Evolutionary conservation across 2,888 invertebrate genomes (phyloP), one percentile per base, ranked within the genome.

Genomic region (Microctonus aethiopoides): DNA sequence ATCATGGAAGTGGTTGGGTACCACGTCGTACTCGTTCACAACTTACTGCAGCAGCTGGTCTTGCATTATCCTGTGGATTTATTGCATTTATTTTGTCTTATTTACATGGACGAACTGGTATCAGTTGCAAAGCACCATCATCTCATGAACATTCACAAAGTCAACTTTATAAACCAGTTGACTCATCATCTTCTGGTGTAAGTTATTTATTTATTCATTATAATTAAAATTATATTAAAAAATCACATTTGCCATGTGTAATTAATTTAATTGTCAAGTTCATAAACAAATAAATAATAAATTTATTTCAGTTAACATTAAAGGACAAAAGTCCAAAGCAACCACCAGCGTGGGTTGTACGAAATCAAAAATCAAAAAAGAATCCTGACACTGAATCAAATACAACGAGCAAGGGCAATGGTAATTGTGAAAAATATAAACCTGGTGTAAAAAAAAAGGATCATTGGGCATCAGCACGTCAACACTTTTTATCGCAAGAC

Each of bases 11-110:
- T 89, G 85, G 86, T 56, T 92, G 91, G 92, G 92, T 93, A 78
- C 91, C 93, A 75, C 91, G 90, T 84, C 91, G 92, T 87, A 92
- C 92, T 77, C 91, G 91, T 84, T 92, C 92, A 78, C 93, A 92
- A 81, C 87, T 93, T 13, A 83, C 84, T 39, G 84, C 82, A 2
- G 82, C 84, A 5, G 84, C 85, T 34, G 84, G 79, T 34, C 75
- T 86, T 9, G 86, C 85, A 11, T 74, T 86, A 6, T 85, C 81
- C n/a, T 86, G 85, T 71, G 85, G 84, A 61, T 69, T 86, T 51
- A 75, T 86, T 54, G 84, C 86, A 22, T 84, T 86, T 73, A 70
- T 85, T 65, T 79, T 86, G 20, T 84, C 85, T 6, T 85, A 85
- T 84, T 79, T 86, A 61, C 85, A 86, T 52, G 79, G 81, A 64